A percentile compares a stretch with the other conserved stretches of the same genome.
These are phyloP conservation scores for Teleopsis dalmanni DNA, from an alignment of 1,140 invertebrate genomes.

Conservation along the genomic window DNA sequence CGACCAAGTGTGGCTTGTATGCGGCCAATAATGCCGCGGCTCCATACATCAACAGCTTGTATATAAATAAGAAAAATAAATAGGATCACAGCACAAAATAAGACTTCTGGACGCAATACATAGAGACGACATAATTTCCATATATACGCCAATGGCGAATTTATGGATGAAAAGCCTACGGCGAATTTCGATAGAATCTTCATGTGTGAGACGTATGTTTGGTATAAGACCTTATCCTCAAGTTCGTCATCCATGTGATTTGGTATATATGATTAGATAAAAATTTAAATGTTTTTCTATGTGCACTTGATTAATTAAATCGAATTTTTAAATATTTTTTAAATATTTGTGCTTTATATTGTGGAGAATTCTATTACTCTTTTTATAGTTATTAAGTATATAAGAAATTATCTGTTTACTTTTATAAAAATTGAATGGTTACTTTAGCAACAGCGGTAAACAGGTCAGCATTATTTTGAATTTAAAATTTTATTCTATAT, in stretches of 20 bases:
- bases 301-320: too few species aligned
- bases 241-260: conserved; percentile 81
- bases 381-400: too few species aligned
- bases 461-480: too few species aligned
- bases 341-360: too few species aligned
- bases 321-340: too few species aligned
- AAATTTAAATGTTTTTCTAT: too few species aligned
- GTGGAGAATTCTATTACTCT: too few species aligned
- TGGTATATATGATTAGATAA: too few species aligned
- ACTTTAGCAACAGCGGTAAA: too few species aligned
- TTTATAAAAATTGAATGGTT: too few species aligned
- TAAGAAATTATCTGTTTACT: too few species aligned
- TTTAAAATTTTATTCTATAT: too few species aligned
- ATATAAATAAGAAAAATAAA: conserved; percentile 66
- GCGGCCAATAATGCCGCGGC: conserved; percentile 61
- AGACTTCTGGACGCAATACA: conserved; percentile 66
- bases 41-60: conserved; percentile 71
- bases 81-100: conserved; percentile 58
- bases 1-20: conserved; percentile 61
- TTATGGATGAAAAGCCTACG: conserved; percentile 56
- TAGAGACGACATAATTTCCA: conserved; percentile 67
- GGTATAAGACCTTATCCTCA: conserved; percentile 76
- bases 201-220: conserved; percentile 74
- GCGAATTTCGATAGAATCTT: conserved; percentile 72
- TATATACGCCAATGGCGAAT: conserved; percentile 58